phyloP scores from a whole-genome alignment of 2,888 invertebrate genomes.

The Kuschelorhynchus macadamiae region DNA sequence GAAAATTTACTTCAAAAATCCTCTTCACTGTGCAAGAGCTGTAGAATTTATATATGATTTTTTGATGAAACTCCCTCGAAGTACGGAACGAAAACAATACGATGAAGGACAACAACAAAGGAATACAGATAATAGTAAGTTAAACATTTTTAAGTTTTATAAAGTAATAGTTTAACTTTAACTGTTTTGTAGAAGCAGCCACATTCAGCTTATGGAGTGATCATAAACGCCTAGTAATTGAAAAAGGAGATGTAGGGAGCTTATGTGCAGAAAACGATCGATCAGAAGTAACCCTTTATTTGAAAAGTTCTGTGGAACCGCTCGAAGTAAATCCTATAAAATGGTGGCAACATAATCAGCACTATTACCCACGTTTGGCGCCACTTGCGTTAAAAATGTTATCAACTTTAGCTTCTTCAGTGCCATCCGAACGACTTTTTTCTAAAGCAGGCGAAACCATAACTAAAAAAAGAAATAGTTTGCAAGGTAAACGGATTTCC shows the following conservation, averaged over 20 bases:
- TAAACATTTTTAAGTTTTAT: not conserved
- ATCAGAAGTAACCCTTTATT: not conserved
- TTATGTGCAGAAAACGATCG: not conserved
- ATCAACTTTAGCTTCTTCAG: not conserved
- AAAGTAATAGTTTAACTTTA: not conserved
- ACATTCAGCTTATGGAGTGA: not conserved
- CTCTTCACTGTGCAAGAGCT: not conserved
- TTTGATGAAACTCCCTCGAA: not conserved
- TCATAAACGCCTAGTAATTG: not conserved
- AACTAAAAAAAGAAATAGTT: no score
- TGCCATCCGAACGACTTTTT: not conserved
- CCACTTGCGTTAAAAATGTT: not conserved
- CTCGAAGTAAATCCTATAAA: not conserved
- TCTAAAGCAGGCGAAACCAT: conserved; percentile 5
- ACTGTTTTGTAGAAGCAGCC: not conserved
- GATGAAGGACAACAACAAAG: not conserved
- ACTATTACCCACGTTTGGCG: not conserved
- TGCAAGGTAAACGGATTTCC: no score
- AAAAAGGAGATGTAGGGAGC: not conserved
- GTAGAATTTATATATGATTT: not conserved
- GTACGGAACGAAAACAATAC: not conserved
- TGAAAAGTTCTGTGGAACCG: not conserved
- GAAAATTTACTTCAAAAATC: not conserved
- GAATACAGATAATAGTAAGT: not conserved
- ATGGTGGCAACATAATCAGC: not conserved